Base-by-base conservation (phyloP, 2,888 invertebrate genomes). In the Siphlonurus alternatus region DNA sequence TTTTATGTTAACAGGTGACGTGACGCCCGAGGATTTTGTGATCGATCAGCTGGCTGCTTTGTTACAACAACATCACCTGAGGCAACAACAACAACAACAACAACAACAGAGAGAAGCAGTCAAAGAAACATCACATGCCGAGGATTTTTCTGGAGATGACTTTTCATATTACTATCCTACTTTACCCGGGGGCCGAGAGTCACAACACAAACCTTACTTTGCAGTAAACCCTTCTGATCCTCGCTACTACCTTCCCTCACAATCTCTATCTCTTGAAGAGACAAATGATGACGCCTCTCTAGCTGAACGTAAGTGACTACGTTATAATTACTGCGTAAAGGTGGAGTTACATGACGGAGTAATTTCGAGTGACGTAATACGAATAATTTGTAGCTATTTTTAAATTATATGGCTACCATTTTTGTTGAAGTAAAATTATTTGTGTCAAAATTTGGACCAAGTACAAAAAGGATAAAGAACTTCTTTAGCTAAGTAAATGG, bases 161-260 rank as follows among this genome's bases (percentile, higher is more conserved):
- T 66, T 66, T 56, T 60, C 64, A 25, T 66, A 53, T 62, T 59
- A 61, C n/a, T 61, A 62, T 25, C 62, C 64, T 15, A 64, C 66
- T 5, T 38, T 25, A 25, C 59, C 25, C n/a, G 59, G 59, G 20
- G 54, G 53, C 19, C 18, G 60, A n/a, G 65, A 67, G 19, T 69
- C 72, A 10, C 66, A 67, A 15, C 66, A 68, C 23, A 59, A 66
- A 23, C 71, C 71, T 5, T 20, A 2, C 19, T 77, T 77, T 62
- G 76, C 76, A 1, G 70, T 76, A 1, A 72, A 71, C 20, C 77
- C 77, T 2, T 73, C 76, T 53, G 76, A 77, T 69, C 75, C 74
- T 1, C 72, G 75, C 61, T 77, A 73, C 68, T 76, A 76, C 67
- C 68, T 72, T 61, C 70, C 72, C 0, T 20, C n/a, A 56, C 7